Base-by-base conservation (phyloP, 2,888 invertebrate genomes). In the Phalera bucephala region DNA sequence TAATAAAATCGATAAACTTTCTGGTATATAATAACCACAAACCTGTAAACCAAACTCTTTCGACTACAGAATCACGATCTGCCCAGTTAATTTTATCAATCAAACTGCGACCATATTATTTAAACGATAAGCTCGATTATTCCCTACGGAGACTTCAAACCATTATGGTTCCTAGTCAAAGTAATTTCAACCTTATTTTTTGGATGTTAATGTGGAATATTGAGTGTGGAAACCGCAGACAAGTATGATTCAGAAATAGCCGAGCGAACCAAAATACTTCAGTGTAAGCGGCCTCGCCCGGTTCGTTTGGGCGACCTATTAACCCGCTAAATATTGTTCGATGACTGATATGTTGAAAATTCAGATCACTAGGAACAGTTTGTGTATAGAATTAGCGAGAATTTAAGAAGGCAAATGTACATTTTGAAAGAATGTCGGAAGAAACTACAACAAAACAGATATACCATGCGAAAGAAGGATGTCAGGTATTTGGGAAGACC, bases 241-340 rank as follows among this genome's bases (percentile, higher is more conserved):
- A 14, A 27, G 27, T 27, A 14, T 5, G 32, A 15, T 35, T 33
- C 53, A 56, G 35, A 49, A 57, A 57, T 57, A 57, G 45, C 42
- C 9, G 44, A 56, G 56, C 57, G 40, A 17, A 48, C 58, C 42
- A 36, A 60, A 57, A 61, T 61, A 57, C 31, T 43, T 40, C 37
- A 49, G 37, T 46, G 33, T 43, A 40, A 34, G 47, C 26, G 58
- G 49, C 38, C 49, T 41, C 45, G 27, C 27, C n/a, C 8, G 14
- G 8, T 15, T n/a, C 25, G 27, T 33, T 37, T 44, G 36, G 33
- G 39, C 49, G 53, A 37, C 58, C 57, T 57, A 45, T 34, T 43
- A 61, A 57, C 53, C 61, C 33, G 39, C 17, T 56, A 33, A 46
- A 26, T 36, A 28, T 33, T 39, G 31, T 19, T 19, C 21, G 33